phyloP scores from a whole-genome alignment of 2,888 invertebrate genomes.

The Eristalis arbustorum region DNA sequence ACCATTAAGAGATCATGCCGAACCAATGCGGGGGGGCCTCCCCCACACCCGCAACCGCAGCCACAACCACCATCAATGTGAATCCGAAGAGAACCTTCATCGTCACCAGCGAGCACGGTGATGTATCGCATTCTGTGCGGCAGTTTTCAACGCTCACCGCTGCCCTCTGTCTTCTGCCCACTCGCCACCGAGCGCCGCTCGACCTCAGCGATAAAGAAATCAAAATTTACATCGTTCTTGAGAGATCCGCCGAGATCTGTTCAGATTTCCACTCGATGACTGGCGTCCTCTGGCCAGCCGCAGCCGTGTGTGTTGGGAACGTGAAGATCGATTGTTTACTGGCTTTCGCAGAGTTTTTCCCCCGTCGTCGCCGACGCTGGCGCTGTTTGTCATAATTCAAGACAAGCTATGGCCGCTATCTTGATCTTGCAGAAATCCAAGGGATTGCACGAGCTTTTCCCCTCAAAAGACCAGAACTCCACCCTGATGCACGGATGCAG shows the following conservation, averaged over 20 bases:
- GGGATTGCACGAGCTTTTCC: conserved; percentile 34
- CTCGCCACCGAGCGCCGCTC: neutral
- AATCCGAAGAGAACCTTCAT: conserved; percentile 58
- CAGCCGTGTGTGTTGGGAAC: conserved; percentile 11
- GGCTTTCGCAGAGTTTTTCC: neutral
- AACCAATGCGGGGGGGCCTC: conserved; percentile 23
- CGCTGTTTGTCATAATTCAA: conserved; percentile 65
- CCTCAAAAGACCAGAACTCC: conserved; percentile 6
- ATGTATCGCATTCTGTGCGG: conserved; percentile 35
- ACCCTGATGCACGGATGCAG: conserved; percentile 45
- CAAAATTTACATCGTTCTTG: conserved; percentile 65
- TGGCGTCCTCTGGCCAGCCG: conserved; percentile 11
- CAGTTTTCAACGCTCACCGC: conserved; percentile 30
- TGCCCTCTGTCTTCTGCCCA: conserved; percentile 35
- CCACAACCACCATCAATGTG: neutral
- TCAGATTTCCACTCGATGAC: conserved; percentile 5
- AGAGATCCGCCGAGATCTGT: conserved; percentile 34
- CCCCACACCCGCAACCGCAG: neutral
- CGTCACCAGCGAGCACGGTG: conserved; percentile 51
- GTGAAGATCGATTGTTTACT: conserved; percentile 46
- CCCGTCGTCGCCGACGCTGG: neutral
- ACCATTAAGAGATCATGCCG: conserved; percentile 41
- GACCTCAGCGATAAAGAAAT: conserved; percentile 67
- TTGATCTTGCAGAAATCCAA: conserved; percentile 50
- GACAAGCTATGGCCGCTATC: conserved; percentile 33